phyloP scores from a whole-genome alignment of 2,797 vertebrate species.

The Typhlichthys subterraneus region DNA sequence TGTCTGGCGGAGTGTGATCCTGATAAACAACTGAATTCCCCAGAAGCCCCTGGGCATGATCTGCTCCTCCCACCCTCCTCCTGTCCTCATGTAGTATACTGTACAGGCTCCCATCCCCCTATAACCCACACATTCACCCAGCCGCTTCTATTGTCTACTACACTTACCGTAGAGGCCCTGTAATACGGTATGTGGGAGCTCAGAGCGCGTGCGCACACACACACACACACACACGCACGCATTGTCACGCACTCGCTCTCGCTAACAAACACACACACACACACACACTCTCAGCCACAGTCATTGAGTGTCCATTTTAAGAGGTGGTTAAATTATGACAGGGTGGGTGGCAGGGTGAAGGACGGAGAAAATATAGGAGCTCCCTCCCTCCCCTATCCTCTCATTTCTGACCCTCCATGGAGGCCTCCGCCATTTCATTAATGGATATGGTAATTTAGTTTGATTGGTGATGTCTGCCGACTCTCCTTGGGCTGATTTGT shows the following conservation, averaged over 20 bases:
- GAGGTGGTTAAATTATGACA: constrained; percentile 50
- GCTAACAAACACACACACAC: background rate
- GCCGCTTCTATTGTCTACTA: constrained; percentile 29
- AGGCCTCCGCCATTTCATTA: constrained; percentile 47
- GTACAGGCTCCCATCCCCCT: constrained; percentile 51
- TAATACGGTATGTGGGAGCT: constrained; percentile 38
- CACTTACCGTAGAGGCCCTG: constrained; percentile 28
- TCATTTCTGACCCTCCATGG: background rate
- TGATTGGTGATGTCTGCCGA: constrained; percentile 40
- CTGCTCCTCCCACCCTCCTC: constrained; percentile 7
- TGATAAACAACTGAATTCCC: constrained; percentile 72
- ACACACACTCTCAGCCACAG: constrained; percentile 33
- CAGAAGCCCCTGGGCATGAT: constrained; percentile 55
- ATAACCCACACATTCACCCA: constrained; percentile 7
- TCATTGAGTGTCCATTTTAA: constrained; percentile 45
- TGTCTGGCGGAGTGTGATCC: constrained; percentile 63
- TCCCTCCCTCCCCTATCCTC: constrained; percentile 12
- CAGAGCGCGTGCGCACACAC: background rate
- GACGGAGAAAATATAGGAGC: constrained; percentile 50
- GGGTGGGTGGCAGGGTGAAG: constrained; percentile 61
- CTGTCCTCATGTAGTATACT: constrained; percentile 49
- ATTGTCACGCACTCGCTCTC: no score
- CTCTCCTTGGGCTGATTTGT: constrained; percentile 74
- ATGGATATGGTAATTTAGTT: constrained; percentile 69
- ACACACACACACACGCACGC: background rate